A percentile compares a stretch with the other conserved stretches of the same genome.
Conservation (phyloP, 2,797 vertebrate genomes). For the Graptemys geographica region DNA sequence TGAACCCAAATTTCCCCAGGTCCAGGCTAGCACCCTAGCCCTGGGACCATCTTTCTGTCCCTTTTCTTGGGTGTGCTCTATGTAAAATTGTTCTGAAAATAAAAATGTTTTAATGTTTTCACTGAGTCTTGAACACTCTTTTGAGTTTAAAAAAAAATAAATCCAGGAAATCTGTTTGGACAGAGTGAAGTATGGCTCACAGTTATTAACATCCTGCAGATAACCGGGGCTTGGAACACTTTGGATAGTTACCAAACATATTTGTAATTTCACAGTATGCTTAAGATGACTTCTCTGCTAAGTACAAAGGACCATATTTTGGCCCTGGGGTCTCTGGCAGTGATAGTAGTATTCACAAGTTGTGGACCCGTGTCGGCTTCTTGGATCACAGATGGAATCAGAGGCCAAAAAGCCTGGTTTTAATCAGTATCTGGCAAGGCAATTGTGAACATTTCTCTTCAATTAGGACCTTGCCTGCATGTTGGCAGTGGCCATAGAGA, state of each 20-base stretch:
- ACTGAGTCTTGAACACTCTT: not conserved
- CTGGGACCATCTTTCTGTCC: not conserved
- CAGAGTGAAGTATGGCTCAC: not conserved
- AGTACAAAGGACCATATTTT: not conserved
- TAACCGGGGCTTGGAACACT: not conserved
- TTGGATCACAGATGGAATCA: not conserved
- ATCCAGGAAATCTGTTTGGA: not conserved
- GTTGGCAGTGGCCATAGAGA: not conserved
- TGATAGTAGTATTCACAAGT: not conserved
- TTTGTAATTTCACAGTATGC: not conserved
- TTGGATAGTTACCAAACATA: not conserved
- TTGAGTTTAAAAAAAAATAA: not conserved
- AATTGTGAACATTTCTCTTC: not conserved
- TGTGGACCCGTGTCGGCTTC: not conserved
- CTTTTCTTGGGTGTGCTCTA: not conserved
- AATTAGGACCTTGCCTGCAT: not conserved
- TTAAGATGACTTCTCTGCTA: not conserved
- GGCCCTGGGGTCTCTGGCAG: accelerated
- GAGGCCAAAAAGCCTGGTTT: not conserved
- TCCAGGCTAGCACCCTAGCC: not conserved
- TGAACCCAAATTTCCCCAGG: not conserved
- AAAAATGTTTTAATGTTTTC: not conserved
- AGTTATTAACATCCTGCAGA: not conserved
- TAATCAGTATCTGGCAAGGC: not conserved
- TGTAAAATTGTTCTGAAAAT: not conserved